A percentile compares a stretch with the other conserved stretches of the same genome.
These are phyloP conservation scores for Cyaniris semiargus DNA, from an alignment of 2,888 invertebrate species.

Conservation along the genomic window DNA sequence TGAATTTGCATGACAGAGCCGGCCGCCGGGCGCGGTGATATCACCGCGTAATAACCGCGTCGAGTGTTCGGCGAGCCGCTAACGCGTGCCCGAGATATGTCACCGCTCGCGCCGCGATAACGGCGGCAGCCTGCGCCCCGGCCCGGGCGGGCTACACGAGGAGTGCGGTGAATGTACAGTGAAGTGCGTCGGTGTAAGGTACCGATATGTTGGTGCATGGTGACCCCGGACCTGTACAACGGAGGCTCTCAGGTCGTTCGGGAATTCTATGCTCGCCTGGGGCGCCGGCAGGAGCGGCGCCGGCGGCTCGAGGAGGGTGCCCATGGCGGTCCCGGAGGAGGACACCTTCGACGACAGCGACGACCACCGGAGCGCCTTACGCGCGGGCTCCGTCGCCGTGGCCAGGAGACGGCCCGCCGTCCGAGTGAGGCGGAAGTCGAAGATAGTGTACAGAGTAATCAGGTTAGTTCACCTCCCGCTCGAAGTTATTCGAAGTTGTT, in stretches of 20 bases:
- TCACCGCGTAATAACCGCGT: constrained; percentile 51
- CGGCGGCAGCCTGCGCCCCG: constrained; percentile 55
- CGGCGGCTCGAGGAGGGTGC: constrained; percentile 54
- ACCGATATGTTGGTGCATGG: constrained; percentile 77
- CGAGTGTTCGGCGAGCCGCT: constrained; percentile 49
- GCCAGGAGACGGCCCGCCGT: constrained; percentile 74
- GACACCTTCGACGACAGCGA: constrained; percentile 52
- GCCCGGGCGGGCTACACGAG: constrained; percentile 52
- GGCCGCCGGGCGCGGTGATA: constrained; percentile 45
- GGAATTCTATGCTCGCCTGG: constrained; percentile 77
- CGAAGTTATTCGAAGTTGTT: constrained; percentile 6
- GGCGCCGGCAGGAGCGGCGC: constrained; percentile 56
- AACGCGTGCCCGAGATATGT: constrained; percentile 59
- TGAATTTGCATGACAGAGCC: constrained; percentile 44
- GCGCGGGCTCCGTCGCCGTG: constrained; percentile 69
- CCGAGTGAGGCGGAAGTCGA: constrained; percentile 70
- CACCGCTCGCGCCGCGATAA: constrained; percentile 68
- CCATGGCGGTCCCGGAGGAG: constrained; percentile 47
- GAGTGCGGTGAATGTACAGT: constrained; percentile 53
- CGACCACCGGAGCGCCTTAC: constrained; percentile 62
- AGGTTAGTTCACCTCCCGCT: constrained; percentile 54
- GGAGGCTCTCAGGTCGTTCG: constrained; percentile 77
- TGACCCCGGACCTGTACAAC: constrained; percentile 73
- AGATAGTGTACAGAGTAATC: constrained; percentile 67
- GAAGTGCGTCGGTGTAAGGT: constrained; percentile 52